These are phyloP conservation scores for Lamellibrachia columna DNA, from an alignment of 2,888 invertebrate genomes.

Conservation along the genomic window DNA sequence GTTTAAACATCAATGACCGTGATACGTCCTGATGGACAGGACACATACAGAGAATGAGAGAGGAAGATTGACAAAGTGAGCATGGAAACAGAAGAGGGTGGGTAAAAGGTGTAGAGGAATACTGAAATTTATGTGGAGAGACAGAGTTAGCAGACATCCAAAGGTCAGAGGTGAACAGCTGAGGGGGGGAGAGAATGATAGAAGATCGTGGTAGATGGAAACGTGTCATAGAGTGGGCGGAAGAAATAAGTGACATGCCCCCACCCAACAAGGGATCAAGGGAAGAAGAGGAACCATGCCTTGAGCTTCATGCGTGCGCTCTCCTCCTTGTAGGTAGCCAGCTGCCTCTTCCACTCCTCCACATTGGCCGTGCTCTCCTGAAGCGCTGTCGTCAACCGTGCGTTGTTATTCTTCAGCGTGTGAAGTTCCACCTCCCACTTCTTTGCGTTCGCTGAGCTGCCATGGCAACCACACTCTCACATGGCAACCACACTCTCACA, in stretches of 20 bases:
- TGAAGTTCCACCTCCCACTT: constrained; percentile 98
- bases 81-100: neutral
- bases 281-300: constrained; percentile 41
- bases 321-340: constrained; percentile 74
- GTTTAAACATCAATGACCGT: no score
- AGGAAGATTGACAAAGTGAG: neutral
- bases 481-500: no score
- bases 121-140: no score
- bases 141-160: no score
- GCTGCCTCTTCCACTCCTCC: constrained; percentile 97
- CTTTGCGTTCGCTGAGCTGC: constrained; percentile 94
- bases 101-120: neutral
- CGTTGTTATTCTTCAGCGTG: constrained; percentile 94
- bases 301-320: constrained; percentile 64
- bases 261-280: neutral
- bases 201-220: no score
- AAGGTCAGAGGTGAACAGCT: no score
- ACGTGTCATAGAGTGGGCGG: no score
- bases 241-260: no score
- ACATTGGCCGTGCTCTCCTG: constrained; percentile 97
- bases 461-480: neutral
- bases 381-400: constrained; percentile 90
- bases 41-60: no score
- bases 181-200: no score
- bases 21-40: no score